Conservation (phyloP, 2,888 invertebrate genomes). For the Beris morrisii region DNA sequence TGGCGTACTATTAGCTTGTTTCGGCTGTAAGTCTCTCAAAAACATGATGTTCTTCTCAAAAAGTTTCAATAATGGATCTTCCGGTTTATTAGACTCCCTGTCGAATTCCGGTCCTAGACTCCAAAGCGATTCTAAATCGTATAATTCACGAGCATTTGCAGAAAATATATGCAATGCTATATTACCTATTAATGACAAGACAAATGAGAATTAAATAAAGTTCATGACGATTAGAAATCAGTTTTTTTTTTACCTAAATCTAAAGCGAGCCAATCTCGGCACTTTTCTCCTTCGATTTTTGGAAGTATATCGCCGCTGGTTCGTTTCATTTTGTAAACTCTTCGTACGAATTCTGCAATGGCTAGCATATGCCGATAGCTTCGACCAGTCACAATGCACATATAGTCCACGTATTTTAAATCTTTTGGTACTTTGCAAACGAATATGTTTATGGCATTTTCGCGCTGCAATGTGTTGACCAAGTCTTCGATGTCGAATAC, state of each 20-base stretch:
- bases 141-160: constrained; percentile 65
- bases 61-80: constrained; percentile 65
- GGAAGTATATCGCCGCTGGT: constrained; percentile 67
- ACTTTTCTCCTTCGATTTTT: constrained; percentile 74
- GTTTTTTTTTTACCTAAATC: constrained; percentile 70
- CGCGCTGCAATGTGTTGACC: constrained; percentile 71
- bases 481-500: constrained; percentile 89
- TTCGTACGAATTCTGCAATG: constrained; percentile 73
- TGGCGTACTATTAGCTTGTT: no score
- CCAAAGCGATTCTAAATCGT: constrained; percentile 93
- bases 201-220: background rate
- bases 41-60: constrained; percentile 69
- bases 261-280: constrained; percentile 83
- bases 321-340: constrained; percentile 74
- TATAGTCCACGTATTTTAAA: constrained; percentile 79
- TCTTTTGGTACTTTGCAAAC: constrained; percentile 75
- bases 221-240: no score
- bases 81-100: constrained; percentile 63
- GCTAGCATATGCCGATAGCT: constrained; percentile 75
- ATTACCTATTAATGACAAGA: constrained; percentile 63
- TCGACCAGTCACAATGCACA: constrained; percentile 77
- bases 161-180: constrained; percentile 89
- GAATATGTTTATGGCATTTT: constrained; percentile 79
- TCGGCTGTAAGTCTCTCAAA: constrained; percentile 47
- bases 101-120: constrained; percentile 82